These are phyloP conservation scores for Neoseiulus cucumeris DNA, from an alignment of 1,140 invertebrate species.

Conservation along the genomic window DNA sequence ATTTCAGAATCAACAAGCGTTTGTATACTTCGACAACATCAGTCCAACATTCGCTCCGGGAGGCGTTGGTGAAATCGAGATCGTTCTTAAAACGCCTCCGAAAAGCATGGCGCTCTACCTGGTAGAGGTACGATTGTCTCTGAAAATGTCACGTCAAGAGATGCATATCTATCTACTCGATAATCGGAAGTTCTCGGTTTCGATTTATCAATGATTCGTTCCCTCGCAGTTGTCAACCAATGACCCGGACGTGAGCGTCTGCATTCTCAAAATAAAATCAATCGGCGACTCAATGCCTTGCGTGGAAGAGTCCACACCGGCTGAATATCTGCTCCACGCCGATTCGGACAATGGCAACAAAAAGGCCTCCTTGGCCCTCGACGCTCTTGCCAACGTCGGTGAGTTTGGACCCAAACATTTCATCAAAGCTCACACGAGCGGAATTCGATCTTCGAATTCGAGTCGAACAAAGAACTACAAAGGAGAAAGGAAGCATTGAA, in stretches of 20 bases:
- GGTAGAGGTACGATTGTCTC: neutral
- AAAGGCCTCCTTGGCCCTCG: conserved; percentile 15
- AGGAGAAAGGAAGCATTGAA: too few species aligned
- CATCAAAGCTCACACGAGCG: too few species aligned
- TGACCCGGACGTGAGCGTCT: conserved; percentile 18
- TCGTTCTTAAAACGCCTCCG: conserved; percentile 3
- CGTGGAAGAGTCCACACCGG: conserved; percentile 14
- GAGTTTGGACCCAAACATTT: too few species aligned
- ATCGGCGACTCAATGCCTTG: conserved; percentile 20
- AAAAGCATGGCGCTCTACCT: conserved; percentile 2
- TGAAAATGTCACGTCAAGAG: too few species aligned
- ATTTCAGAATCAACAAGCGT: neutral
- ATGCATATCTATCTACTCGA: too few species aligned
- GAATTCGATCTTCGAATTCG: too few species aligned
- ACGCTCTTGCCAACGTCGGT: conserved; percentile 19
- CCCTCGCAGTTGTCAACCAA: neutral
- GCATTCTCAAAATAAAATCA: conserved; percentile 18
- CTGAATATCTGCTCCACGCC: conserved; percentile 16
- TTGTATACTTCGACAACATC: neutral
- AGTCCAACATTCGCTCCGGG: conserved; percentile 2
- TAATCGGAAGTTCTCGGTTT: too few species aligned
- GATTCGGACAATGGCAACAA: conserved; percentile 17
- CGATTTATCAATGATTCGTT: neutral
- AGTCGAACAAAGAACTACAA: too few species aligned
- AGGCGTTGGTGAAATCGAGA: conserved; percentile 1